Conservation (phyloP, 2,888 invertebrate genomes). For the Blera fallax region DNA sequence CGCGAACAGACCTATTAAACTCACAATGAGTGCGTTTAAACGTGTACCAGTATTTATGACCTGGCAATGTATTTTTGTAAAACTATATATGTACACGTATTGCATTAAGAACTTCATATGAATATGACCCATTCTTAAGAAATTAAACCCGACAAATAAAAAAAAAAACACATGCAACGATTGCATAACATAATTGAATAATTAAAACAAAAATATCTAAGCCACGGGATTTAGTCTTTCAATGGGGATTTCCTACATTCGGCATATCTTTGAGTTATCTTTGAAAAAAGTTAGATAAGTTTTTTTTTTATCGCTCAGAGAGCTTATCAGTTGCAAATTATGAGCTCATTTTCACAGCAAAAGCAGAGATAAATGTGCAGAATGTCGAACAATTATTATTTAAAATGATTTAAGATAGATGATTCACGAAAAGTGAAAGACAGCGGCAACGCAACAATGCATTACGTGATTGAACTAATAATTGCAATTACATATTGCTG, state of each 20-base stretch:
- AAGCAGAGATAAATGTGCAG: background rate
- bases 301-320: background rate
- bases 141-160: too few relatives aligned
- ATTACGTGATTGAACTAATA: slow-evolving; percentile 33
- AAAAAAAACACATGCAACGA: too few relatives aligned
- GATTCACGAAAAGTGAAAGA: slow-evolving; percentile 25
- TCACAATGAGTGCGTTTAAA: too few relatives aligned
- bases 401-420: slow-evolving; percentile 12
- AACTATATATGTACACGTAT: too few relatives aligned
- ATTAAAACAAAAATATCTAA: background rate
- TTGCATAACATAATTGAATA: background rate
- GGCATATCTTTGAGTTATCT: slow-evolving; percentile 4
- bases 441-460: slow-evolving; percentile 13
- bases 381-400: slow-evolving; percentile 5
- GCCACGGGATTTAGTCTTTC: background rate
- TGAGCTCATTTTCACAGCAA: slow-evolving; percentile 1
- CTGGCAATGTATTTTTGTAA: too few relatives aligned
- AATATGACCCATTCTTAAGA: too few relatives aligned
- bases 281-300: background rate
- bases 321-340: slow-evolving; percentile 1
- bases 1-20: too few relatives aligned
- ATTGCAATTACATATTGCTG: background rate
- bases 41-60: too few relatives aligned
- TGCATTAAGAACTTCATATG: too few relatives aligned
- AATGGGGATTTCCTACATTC: background rate